Conservation (phyloP, 2,113 vertebrate genomes). For the Chaetorhynchus papuensis region DNA sequence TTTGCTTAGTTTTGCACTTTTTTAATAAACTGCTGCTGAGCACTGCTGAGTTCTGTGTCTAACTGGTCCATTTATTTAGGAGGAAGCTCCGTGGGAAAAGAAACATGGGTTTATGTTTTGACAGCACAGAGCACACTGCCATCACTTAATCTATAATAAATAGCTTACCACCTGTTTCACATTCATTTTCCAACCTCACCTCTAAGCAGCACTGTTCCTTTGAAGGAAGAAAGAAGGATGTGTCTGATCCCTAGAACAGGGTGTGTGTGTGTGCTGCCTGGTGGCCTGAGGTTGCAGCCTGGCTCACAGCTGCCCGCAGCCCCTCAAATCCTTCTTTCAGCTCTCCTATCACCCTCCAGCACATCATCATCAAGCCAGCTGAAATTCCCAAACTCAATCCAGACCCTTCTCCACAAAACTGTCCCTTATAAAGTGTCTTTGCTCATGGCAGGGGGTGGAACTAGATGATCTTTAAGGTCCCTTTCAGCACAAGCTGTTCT, state of each 20-base stretch:
- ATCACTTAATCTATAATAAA: conserved; percentile 55
- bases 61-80: conserved; percentile 11
- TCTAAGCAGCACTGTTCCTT: not conserved
- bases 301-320: not conserved
- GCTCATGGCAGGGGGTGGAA: not conserved
- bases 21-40: conserved; percentile 34
- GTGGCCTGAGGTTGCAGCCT: not conserved
- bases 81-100: conserved; percentile 12
- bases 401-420: not conserved
- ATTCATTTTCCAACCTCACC: conserved; percentile 19
- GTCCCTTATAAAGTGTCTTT: not conserved
- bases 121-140: conserved; percentile 31
- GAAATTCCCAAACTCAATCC: not conserved
- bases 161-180: conserved; percentile 26
- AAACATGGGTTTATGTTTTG: conserved; percentile 9
- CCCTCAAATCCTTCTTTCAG: not conserved
- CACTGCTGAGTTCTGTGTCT: not conserved
- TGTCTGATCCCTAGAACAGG: not conserved
- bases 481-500: not conserved
- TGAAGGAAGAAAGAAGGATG: not conserved
- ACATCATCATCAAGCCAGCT: not conserved
- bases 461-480: not conserved
- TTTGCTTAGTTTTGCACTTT: conserved; percentile 5
- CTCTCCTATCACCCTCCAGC: not conserved
- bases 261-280: not conserved